These are phyloP conservation scores for Clostera curtula DNA, from an alignment of 2,888 invertebrate species.

Conservation along the genomic window DNA sequence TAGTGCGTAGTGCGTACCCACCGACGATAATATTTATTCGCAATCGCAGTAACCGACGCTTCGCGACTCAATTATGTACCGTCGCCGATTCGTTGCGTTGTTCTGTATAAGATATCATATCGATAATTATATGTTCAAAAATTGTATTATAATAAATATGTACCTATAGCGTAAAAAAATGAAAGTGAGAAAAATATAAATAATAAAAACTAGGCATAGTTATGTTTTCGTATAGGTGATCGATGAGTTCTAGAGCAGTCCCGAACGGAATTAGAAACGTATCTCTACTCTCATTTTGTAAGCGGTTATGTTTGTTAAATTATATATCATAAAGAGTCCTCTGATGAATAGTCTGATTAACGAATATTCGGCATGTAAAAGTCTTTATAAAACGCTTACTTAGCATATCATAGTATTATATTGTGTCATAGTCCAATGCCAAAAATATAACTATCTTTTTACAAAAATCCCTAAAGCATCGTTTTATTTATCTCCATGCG, in stretches of 20 bases:
- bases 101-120: slow-evolving; percentile 72
- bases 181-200: slow-evolving; percentile 74
- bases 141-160: slow-evolving; percentile 70
- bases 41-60: slow-evolving; percentile 65
- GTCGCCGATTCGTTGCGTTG: slow-evolving; percentile 68
- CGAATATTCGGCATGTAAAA: slow-evolving; percentile 75
- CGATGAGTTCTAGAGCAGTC: slow-evolving; percentile 60
- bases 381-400: slow-evolving; percentile 76
- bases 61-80: slow-evolving; percentile 63
- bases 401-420: slow-evolving; percentile 76
- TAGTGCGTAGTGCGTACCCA: slow-evolving; percentile 38
- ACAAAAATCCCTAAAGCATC: slow-evolving; percentile 68
- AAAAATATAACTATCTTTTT: slow-evolving; percentile 76
- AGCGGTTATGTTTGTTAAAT: slow-evolving; percentile 73
- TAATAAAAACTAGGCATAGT: slow-evolving; percentile 68
- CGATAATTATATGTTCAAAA: slow-evolving; percentile 74
- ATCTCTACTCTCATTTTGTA: slow-evolving; percentile 66
- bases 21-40: slow-evolving; percentile 65
- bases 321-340: slow-evolving; percentile 74
- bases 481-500: slow-evolving; percentile 62
- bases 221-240: slow-evolving; percentile 66
- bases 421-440: slow-evolving; percentile 76
- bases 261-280: slow-evolving; percentile 56
- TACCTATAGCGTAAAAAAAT: slow-evolving; percentile 70
- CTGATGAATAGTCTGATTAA: slow-evolving; percentile 75